Base-by-base conservation (phyloP, 2,113 vertebrate genomes). In the Ageneiosus marmoratus region DNA sequence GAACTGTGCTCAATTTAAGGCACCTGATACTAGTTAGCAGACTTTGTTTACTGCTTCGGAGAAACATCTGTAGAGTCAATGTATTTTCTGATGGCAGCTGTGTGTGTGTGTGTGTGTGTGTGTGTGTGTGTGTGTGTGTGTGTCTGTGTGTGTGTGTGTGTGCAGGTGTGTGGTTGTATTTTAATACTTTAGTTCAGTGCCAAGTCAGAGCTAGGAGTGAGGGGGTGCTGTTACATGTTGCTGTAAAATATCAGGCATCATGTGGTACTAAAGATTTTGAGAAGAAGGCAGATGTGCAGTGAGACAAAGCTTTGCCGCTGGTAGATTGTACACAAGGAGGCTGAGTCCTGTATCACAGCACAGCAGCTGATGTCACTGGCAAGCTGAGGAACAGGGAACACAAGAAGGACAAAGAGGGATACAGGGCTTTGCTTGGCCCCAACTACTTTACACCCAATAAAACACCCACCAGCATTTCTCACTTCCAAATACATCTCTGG, bases 1-100 rank as follows among this genome's bases (percentile, higher is more conserved):
- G 2, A 72, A 87, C 86, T 88, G 83, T 89, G 90, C 91, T 89
- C 88, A 91, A 88, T 93, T 90, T 88, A 86, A 91, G 86, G 87
- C 88, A 89, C 90, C 85, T 91, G 91, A 91, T 83, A 86, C 87
- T 84, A 62, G 37, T 80, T 83, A 88, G 85, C 87, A 65, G 50
- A 83, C 72, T 79, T 77, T 65, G 37, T 85, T 75, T 76, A 76
- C 92, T 92, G 91, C 88, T 94, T 92, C 56, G 60, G 79, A 72
- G 79, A 56, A 92, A 89, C 91, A 92, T 93, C 93, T 93, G 91
- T 84, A 69, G 81, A 37, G 46, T 53, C 69, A 10, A 65, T 50
- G 29, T 37, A 15, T 53, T 8, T 32, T 69, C 48, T 24, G 29
- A 41, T 55, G 48, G 51, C 15, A 44, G 5, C 27, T 55, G 5